Conservation (phyloP, 2,888 invertebrate genomes). For the Epistrophe grossulariae region DNA sequence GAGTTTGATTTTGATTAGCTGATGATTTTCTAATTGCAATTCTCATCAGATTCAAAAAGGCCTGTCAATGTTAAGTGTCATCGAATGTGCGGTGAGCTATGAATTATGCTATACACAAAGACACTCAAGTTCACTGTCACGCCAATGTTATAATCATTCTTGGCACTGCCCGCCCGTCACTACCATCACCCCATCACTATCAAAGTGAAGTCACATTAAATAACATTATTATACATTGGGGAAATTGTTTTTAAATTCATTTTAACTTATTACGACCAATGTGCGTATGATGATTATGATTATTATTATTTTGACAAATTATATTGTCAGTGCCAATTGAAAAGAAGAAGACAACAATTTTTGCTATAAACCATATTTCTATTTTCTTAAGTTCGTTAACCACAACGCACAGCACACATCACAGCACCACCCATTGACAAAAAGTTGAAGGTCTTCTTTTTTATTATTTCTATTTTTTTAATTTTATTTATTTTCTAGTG, state of each 20-base stretch:
- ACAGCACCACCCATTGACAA: slow-evolving; percentile 25
- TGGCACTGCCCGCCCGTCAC: not conserved
- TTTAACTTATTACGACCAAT: not conserved
- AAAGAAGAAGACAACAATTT: not conserved
- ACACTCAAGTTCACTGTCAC: slow-evolving; percentile 69
- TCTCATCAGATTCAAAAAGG: slow-evolving; percentile 12
- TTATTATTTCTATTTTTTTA: not conserved
- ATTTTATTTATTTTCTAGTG: slow-evolving; percentile 15
- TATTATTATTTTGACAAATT: slow-evolving; percentile 24
- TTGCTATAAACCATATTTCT: not conserved
- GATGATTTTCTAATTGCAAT: slow-evolving; percentile 40
- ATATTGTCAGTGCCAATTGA: slow-evolving; percentile 12
- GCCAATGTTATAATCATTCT: slow-evolving; percentile 31
- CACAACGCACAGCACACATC: slow-evolving; percentile 10
- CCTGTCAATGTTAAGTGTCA: slow-evolving; percentile 43
- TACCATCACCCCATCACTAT: not conserved
- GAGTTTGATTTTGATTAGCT: not conserved
- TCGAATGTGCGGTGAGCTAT: slow-evolving; percentile 54
- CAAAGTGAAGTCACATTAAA: slow-evolving; percentile 42
- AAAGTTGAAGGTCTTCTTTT: slow-evolving; percentile 41
- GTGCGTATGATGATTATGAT: slow-evolving; percentile 9
- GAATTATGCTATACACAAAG: slow-evolving; percentile 42
- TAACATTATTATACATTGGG: slow-evolving; percentile 23
- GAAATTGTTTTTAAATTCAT: slow-evolving; percentile 14
- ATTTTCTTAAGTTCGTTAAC: slow-evolving; percentile 45